Evolutionary conservation across 64 coral and sea anemone species (phyloP), one percentile per base, ranked within the genome.

Genomic region (Catalaphyllia jardinei): DNA sequence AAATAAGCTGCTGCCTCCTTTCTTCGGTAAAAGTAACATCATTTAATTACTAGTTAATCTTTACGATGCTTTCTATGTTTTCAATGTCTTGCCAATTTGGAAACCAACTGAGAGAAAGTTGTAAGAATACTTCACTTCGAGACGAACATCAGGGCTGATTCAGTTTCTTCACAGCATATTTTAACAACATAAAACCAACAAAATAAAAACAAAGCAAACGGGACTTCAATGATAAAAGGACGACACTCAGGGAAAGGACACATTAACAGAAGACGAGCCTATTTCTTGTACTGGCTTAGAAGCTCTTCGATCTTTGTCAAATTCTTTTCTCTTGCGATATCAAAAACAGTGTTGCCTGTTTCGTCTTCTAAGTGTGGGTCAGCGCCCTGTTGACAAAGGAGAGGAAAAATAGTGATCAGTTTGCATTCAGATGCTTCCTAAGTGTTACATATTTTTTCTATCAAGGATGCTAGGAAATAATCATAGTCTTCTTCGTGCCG

Each of bases 301-400:
- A 85, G 33, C 8, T 17, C n/a, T 24, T 50, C 2, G n/a, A 85
- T 85, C 33, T 71, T 65, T 5, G 81, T 85, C 10, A 85, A 52
- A 25, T 42, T 64, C 62, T 85, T 69, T 1, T 71, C 63, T 17
- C 52, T 50, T 15, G 63, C 81, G 12, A 71, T 71, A 71, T 85
- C 81, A 71, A 71, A 85, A 71, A 50, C 81, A 15, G 81, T 85
- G 71, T 85, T 85, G 14, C 81, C 81, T 52, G 81, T 42, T 71
- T 71, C 62, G 24, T 85, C 81, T 63, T 51, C 24, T 28, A 85
- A 16, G 13, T 67, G 10, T 51, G 81, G 81, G n/a, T 85, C 81
- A 49, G 81, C 81, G 11, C 81, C 81, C 81, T 85, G 31, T 16
- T 50, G 33, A 29, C 33, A 49, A 27, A 25, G 80, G 17, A 22